Conservation (phyloP, 2,888 invertebrate genomes). For the Lasioglossum morio region DNA sequence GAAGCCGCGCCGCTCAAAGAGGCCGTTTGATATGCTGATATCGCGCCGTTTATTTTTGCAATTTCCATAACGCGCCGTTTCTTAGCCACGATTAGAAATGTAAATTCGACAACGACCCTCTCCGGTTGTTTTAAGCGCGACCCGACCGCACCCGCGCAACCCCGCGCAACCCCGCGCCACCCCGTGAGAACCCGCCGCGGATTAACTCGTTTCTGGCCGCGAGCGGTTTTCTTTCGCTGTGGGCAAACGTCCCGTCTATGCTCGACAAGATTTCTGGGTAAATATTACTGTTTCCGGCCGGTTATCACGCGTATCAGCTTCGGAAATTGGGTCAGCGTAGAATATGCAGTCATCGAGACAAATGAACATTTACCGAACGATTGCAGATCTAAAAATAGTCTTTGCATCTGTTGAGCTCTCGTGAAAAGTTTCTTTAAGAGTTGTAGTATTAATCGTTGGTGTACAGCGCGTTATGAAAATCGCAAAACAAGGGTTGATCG, state of each 20-base stretch:
- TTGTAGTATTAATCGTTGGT: background rate
- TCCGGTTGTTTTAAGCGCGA: slow-evolving; percentile 42
- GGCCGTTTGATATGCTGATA: slow-evolving; percentile 63
- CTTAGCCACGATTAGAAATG: slow-evolving; percentile 61
- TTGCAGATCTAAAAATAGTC: background rate
- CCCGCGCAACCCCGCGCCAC: too few relatives aligned
- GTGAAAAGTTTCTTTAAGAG: background rate
- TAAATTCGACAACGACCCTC: slow-evolving; percentile 54
- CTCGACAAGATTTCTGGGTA: background rate
- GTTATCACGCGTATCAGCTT: background rate
- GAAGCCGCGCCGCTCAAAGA: slow-evolving; percentile 45
- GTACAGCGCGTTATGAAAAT: background rate
- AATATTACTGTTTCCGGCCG: background rate
- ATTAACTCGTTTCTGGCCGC: slow-evolving; percentile 33
- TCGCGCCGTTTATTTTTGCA: slow-evolving; percentile 59
- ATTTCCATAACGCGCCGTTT: slow-evolving; percentile 64
- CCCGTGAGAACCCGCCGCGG: slow-evolving; percentile 4
- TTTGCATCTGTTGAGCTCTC: background rate
- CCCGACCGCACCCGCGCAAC: background rate
- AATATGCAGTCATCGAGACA: background rate
- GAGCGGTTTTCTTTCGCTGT: slow-evolving; percentile 3
- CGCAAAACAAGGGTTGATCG: background rate
- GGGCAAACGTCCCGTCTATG: too few relatives aligned
- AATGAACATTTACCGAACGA: background rate
- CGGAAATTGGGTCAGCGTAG: background rate